A percentile compares a stretch with the other conserved stretches of the same genome.
phyloP scores from a whole-genome alignment of 1,140 invertebrate genomes.

The Rhysida immarginata region DNA sequence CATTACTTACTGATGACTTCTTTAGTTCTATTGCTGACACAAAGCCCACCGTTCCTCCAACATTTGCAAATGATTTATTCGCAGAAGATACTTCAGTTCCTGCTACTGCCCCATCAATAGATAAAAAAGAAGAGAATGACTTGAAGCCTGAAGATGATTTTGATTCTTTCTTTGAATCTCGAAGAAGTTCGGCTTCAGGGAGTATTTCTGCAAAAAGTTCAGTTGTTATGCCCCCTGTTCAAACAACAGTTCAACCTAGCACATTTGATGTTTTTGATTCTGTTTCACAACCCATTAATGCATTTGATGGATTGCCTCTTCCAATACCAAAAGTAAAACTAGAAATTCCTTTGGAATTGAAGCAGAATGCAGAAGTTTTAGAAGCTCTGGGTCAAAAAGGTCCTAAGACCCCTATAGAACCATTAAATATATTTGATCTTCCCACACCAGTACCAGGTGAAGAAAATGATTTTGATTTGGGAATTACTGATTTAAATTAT shows the following conservation, averaged over 20 bases:
- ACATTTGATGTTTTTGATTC: conserved; percentile 1
- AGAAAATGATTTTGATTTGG: not conserved
- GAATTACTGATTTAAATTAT: too few species aligned
- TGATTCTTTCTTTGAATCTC: too few species aligned
- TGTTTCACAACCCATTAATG: not conserved
- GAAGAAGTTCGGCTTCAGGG: too few species aligned
- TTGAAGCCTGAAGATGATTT: too few species aligned
- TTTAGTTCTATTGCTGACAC: too few species aligned
- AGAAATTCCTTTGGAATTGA: conserved; percentile 3
- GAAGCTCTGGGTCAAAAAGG: conserved; percentile 5
- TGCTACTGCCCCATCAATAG: too few species aligned
- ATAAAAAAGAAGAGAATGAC: too few species aligned
- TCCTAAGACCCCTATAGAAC: not conserved
- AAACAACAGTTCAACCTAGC: not conserved
- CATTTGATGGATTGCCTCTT: not conserved
- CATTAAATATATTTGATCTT: not conserved
- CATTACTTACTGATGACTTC: too few species aligned
- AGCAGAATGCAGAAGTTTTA: conserved; percentile 5
- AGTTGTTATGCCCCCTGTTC: not conserved
- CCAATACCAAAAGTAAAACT: not conserved
- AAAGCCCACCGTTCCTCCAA: too few species aligned
- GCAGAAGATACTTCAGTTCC: too few species aligned
- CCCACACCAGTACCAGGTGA: not conserved
- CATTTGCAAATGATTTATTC: too few species aligned
- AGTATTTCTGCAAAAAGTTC: too few species aligned